phyloP scores from a whole-genome alignment of 2,888 invertebrate species.

The Machimus atricapillus region DNA sequence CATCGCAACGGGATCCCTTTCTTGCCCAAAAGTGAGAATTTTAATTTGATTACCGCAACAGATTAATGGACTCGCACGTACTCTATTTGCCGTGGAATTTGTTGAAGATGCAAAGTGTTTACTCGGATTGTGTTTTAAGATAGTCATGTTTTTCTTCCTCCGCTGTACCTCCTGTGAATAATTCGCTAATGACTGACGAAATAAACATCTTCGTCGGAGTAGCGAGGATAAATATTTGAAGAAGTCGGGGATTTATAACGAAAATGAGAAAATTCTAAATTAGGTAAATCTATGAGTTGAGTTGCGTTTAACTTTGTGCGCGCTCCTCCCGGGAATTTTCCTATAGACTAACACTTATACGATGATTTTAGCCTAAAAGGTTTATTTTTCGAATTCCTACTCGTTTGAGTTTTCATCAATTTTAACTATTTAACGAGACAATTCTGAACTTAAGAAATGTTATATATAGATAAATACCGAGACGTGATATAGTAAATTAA shows the following conservation, averaged over 20 bases:
- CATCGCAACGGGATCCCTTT: background rate
- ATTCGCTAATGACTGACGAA: background rate
- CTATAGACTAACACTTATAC: background rate
- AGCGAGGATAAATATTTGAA: background rate
- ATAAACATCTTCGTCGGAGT: background rate
- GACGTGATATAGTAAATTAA: too few species aligned
- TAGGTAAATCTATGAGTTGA: background rate
- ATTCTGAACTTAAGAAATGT: background rate
- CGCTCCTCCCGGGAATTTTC: background rate
- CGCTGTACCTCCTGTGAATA: background rate
- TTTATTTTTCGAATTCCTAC: background rate
- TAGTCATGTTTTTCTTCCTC: background rate
- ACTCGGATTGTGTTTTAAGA: constrained; percentile 32
- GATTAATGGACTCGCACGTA: constrained; percentile 29
- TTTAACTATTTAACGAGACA: background rate
- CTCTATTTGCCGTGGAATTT: constrained; percentile 24
- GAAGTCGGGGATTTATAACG: background rate
- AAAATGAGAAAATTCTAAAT: background rate
- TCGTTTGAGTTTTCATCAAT: background rate
- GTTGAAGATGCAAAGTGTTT: constrained; percentile 15
- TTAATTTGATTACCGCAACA: constrained; percentile 26
- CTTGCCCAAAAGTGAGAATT: constrained; percentile 24
- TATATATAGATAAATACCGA: background rate
- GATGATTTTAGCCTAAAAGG: background rate
- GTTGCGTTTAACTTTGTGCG: background rate